Evolutionary conservation across 2,888 invertebrate genomes (phyloP), one percentile per base, ranked within the genome.

Genomic region (Myopa tessellatipennis): DNA sequence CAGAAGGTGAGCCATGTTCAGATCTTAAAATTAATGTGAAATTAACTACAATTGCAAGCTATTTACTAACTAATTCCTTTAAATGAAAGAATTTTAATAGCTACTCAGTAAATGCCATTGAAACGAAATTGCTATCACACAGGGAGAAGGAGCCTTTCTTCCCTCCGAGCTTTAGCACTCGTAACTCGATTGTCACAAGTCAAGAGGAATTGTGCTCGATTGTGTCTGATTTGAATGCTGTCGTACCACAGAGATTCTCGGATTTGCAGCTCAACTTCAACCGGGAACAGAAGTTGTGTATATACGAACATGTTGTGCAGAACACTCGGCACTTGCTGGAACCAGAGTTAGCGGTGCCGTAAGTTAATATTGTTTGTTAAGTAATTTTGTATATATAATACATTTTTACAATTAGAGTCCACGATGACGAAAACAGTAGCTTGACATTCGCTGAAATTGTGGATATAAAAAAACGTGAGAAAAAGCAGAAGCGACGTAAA

Each of bases 391-490:
- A 52, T 52, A 69, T 10, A 34, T 18, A 76, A 69, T 10, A 38
- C 18, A 38, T 16, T 55, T 55, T 76, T 26, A 10, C 34, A 18
- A 18, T 55, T 45, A 75, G 75, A 14, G n/a, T 68, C 8, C n/a
- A 68, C 16, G 52, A 70, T 10, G 77, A 75, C 38, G 80, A 81
- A 16, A 82, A 84, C 10, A 79, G 83, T 7, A 75, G 26, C 16
- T 79, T 83, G 50, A 85, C 86, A 16, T 85, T 88, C 55, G 87
- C 86, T 0, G 84, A 88, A 77, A 84, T 88, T 68, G 85, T 87
- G 60, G 87, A 87, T 5, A 82, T 82, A 16, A 85, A 85, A 4
- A 85, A 84, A 69, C 80, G 85, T 10, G 87, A 85, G 55, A 83
- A 84, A 4, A 85, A 87, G 38, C 81, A 83, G 6, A 82, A 85